These are phyloP conservation scores for Dryomyza anilis DNA, from an alignment of 2,888 invertebrate species.

Conservation along the genomic window DNA sequence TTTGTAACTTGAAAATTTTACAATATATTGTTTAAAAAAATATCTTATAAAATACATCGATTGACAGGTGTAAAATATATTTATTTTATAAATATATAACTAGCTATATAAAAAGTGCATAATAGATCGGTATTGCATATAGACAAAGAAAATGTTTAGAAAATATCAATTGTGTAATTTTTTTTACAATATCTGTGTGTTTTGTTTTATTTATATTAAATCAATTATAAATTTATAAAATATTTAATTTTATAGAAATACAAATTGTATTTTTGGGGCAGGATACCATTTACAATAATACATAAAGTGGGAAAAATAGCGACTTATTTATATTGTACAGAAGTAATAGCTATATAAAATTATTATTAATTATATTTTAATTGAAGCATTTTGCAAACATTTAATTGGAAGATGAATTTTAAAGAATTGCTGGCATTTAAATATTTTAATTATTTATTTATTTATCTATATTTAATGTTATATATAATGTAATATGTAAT, in stretches of 20 bases:
- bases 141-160: not conserved
- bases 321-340: conserved; percentile 3
- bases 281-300: not conserved
- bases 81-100: not conserved
- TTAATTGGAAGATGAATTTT: too few species aligned
- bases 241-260: not conserved
- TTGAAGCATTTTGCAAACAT: too few species aligned
- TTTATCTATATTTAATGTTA: not conserved
- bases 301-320: not conserved
- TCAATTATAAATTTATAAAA: not conserved
- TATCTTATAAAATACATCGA: conserved; percentile 10
- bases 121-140: too few species aligned
- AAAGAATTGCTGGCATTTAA: too few species aligned
- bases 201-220: not conserved
- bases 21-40: conserved; percentile 12
- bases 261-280: not conserved
- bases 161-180: not conserved
- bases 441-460: not conserved
- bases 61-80: conserved; percentile 11
- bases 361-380: not conserved
- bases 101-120: not conserved
- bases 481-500: not conserved
- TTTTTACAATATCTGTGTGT: conserved; percentile 3
- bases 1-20: conserved; percentile 19
- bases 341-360: not conserved